Evolutionary conservation across 2,888 invertebrate species (phyloP).

Genomic region (Nysson spinosus): DNA sequence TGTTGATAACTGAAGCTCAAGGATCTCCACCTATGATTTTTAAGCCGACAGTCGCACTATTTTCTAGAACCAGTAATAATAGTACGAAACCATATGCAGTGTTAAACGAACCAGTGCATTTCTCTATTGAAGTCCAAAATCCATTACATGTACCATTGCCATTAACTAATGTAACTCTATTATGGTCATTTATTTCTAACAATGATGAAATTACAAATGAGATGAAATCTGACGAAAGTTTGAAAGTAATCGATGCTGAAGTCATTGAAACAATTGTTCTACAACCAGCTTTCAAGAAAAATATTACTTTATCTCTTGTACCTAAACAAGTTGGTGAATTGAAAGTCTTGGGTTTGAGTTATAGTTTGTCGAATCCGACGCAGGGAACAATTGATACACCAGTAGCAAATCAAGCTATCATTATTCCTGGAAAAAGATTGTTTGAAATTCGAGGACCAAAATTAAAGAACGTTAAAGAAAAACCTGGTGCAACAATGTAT

Average conservation of each 20-base stretch:
- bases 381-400: slow-evolving; percentile 53
- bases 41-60: slow-evolving; percentile 87
- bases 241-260: slow-evolving; percentile 80
- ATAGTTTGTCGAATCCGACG: slow-evolving; percentile 79
- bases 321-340: slow-evolving; percentile 87
- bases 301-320: slow-evolving; percentile 84
- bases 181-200: slow-evolving; percentile 84
- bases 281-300: slow-evolving; percentile 81
- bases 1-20: slow-evolving; percentile 84
- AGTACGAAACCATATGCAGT: slow-evolving; percentile 83
- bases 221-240: slow-evolving; percentile 75
- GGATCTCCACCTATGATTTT: slow-evolving; percentile 86
- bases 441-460: slow-evolving; percentile 80
- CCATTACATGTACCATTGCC: slow-evolving; percentile 86
- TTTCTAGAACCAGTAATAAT: slow-evolving; percentile 83
- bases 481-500: slow-evolving; percentile 78
- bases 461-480: slow-evolving; percentile 80
- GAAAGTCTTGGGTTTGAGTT: slow-evolving; percentile 86
- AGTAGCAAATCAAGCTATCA: slow-evolving; percentile 69
- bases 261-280: slow-evolving; percentile 80
- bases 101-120: slow-evolving; percentile 89
- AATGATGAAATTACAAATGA: slow-evolving; percentile 75
- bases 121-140: slow-evolving; percentile 87
- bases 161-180: slow-evolving; percentile 84
- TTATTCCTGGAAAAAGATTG: slow-evolving; percentile 81